Conservation (phyloP, 2,797 vertebrate genomes). For the Psittacula echo region DNA sequence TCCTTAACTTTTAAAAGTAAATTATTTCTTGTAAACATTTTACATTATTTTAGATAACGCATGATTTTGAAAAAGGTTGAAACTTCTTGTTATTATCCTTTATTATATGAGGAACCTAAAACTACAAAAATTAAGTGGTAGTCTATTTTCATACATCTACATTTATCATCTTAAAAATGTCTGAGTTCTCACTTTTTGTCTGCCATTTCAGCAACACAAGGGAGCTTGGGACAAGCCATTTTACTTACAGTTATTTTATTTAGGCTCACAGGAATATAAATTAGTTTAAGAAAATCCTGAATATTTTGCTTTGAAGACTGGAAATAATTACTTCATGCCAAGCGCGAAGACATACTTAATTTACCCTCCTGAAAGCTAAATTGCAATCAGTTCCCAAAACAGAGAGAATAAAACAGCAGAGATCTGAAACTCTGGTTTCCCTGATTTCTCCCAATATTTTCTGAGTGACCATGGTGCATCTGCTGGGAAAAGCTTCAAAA, state of each 20-base stretch:
- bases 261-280: neutral
- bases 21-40: neutral
- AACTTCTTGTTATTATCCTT: neutral
- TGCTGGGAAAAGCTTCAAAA: neutral
- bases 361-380: neutral
- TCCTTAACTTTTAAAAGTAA: neutral
- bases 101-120: neutral
- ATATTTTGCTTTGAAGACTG: neutral
- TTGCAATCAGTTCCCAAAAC: neutral
- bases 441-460: neutral
- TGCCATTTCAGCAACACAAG: neutral
- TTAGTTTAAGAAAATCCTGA: neutral
- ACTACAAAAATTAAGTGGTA: neutral
- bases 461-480: neutral
- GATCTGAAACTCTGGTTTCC: neutral
- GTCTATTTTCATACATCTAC: neutral
- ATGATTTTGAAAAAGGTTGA: neutral
- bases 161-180: neutral
- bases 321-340: neutral
- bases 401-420: neutral
- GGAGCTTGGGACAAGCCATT: neutral
- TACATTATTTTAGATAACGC: neutral
- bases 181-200: neutral
- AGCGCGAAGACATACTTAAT: neutral
- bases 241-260: neutral